Evolutionary conservation across 2,888 invertebrate genomes (phyloP).

Genomic region (Drosophila nr. perissopoda): DNA sequence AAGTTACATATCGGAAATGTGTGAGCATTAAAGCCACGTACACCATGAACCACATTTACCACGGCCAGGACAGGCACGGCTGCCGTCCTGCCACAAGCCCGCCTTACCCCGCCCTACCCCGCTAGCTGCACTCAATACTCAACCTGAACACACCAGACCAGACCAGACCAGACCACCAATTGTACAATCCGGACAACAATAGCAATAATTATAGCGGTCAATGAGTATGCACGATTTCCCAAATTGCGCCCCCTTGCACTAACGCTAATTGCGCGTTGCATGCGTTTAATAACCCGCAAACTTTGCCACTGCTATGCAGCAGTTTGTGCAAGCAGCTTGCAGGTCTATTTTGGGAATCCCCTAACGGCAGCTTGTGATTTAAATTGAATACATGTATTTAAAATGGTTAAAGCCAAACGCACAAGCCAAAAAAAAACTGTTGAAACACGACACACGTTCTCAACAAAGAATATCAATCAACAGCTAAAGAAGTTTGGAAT

Average conservation of each 20-base stretch:
- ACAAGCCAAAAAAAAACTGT: not conserved
- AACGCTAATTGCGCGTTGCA: conserved; percentile 58
- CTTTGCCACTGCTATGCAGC: not conserved
- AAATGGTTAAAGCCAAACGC: not conserved
- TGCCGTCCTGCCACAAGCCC: not conserved
- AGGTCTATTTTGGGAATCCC: not conserved
- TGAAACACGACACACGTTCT: no score
- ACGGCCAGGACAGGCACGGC: not conserved
- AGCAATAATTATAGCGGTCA: conserved; percentile 22
- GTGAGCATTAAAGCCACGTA: not conserved
- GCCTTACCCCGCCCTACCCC: not conserved
- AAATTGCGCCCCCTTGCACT: conserved; percentile 38
- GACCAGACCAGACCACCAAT: conserved; percentile 1
- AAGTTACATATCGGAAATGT: conserved; percentile 4
- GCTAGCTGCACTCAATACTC: not conserved
- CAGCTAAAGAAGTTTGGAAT: no score
- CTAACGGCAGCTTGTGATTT: not conserved
- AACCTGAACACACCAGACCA: not conserved
- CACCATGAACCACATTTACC: not conserved
- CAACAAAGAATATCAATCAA: no score
- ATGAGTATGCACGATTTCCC: conserved; percentile 49
- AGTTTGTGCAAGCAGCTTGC: not conserved
- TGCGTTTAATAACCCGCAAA: conserved; percentile 50
- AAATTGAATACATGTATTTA: not conserved
- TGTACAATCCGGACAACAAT: conserved; percentile 21